Evolutionary conservation across 1,140 invertebrate species (phyloP).

Genomic region (Zaprionus gabonicus): DNA sequence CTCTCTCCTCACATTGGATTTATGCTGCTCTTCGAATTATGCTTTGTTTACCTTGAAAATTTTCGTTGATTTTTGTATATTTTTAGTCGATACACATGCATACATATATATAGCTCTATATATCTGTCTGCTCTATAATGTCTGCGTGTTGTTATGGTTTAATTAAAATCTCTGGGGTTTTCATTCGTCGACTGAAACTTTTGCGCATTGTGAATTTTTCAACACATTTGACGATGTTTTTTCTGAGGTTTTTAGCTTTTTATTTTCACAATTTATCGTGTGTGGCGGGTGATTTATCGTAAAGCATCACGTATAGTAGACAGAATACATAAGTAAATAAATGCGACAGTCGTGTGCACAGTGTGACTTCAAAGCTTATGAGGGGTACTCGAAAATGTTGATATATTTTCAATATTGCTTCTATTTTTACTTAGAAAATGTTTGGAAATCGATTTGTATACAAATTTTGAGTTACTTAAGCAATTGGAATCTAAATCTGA

Average conservation of each 20-base stretch:
- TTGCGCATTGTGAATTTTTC: conserved; percentile 56
- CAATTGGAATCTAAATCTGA: neutral
- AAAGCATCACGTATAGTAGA: conserved; percentile 1
- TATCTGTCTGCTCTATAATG: conserved; percentile 13
- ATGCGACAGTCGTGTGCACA: conserved; percentile 1
- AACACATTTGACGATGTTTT: conserved; percentile 66
- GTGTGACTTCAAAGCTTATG: neutral
- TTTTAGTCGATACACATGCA: conserved; percentile 55
- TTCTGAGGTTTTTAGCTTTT: conserved; percentile 31
- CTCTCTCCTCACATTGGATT: conserved; percentile 33
- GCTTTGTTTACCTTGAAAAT: conserved; percentile 80
- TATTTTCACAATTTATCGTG: conserved; percentile 25
- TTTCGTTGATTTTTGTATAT: conserved; percentile 58
- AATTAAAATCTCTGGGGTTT: conserved; percentile 72
- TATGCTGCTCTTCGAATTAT: conserved; percentile 60
- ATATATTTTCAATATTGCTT: neutral
- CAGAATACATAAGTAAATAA: neutral
- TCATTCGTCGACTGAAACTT: conserved; percentile 52
- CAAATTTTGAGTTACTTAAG: neutral
- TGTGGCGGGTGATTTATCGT: conserved; percentile 62
- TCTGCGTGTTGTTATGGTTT: conserved; percentile 68
- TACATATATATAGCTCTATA: conserved; percentile 22
- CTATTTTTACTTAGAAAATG: neutral
- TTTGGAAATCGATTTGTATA: neutral
- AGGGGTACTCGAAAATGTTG: neutral